Base-by-base conservation (phyloP, 2,113 vertebrate genomes). In the Gavia stellata region DNA sequence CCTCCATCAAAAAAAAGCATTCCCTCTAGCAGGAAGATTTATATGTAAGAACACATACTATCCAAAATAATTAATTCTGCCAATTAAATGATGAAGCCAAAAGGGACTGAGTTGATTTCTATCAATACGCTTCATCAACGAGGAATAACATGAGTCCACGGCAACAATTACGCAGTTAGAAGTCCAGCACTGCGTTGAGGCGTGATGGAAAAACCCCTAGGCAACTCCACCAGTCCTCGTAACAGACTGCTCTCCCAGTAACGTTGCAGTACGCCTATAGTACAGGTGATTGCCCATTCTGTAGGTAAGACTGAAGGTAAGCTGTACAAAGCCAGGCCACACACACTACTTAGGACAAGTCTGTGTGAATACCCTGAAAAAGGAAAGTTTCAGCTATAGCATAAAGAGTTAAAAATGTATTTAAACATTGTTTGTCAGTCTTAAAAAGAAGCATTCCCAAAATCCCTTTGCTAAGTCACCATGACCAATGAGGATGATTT, bases 1-100 rank as follows among this genome's bases (percentile, higher is more conserved):
- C 10, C 28, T 36, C 65, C 38, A 58, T 12, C 50, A 71, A 62
- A 85, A 55, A 55, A 88, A 38, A 34, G 5, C 4, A 1, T 15
- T 80, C 58, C 31, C 74, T 80, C 26, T 36, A 83, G 31, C 21
- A 50, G 25, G 42, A 55, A 36, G 19, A 74, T 29, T 74, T 33
- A 23, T 28, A 50, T 0, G 0, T 36, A 71, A 67, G 49, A 88
- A 73, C 10, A 33, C 0, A 0, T 50, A 50, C 29, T 49, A 85
- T 28, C 45, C 79, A 75, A 77, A 88, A 66, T 56, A 88, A 80
- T 38, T 49, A 65, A 77, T 50, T 77, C 45, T 58, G 80, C 12
- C 67, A 81, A 81, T 20, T 56, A 94, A 77, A 71, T 38, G 11
- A 73, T 34, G 26, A 90, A 40, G 15, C 47, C 45, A 38, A 83